These are phyloP conservation scores for Sylvietta virens DNA, from an alignment of 2,113 vertebrate species.

Conservation along the genomic window DNA sequence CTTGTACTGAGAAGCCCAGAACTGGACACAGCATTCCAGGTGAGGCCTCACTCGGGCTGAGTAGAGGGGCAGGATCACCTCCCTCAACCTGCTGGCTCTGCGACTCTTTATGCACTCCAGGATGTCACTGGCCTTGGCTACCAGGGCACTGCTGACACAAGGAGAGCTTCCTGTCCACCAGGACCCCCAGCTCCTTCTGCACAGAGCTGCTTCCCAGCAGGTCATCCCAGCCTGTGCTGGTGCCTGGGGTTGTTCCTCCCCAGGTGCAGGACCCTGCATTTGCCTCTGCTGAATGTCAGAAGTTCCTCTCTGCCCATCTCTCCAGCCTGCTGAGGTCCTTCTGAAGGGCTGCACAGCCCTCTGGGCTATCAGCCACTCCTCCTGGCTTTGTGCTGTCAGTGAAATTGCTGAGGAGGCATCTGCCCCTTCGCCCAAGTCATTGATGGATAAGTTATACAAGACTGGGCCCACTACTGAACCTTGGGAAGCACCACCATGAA, in stretches of 20 bases:
- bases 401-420: not conserved
- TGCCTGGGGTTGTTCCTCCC: not conserved
- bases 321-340: not conserved
- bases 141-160: not conserved
- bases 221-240: not conserved
- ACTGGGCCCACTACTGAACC: not conserved
- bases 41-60: not conserved
- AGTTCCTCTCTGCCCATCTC: not conserved
- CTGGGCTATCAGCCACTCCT: not conserved
- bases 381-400: not conserved
- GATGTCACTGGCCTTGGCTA: not conserved
- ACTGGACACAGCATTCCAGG: not conserved
- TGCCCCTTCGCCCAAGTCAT: not conserved
- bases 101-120: fast-evolving
- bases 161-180: not conserved
- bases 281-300: not conserved
- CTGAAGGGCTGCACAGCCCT: not conserved
- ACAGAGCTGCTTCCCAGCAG: not conserved
- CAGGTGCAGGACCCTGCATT: not conserved
- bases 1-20: not conserved
- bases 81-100: fast-evolving
- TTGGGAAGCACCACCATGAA: fast-evolving
- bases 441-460: not conserved
- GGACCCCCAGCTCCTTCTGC: not conserved
- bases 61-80: not conserved